phyloP scores from a whole-genome alignment of 2,888 invertebrate species.

The Orthosia gothica region DNA sequence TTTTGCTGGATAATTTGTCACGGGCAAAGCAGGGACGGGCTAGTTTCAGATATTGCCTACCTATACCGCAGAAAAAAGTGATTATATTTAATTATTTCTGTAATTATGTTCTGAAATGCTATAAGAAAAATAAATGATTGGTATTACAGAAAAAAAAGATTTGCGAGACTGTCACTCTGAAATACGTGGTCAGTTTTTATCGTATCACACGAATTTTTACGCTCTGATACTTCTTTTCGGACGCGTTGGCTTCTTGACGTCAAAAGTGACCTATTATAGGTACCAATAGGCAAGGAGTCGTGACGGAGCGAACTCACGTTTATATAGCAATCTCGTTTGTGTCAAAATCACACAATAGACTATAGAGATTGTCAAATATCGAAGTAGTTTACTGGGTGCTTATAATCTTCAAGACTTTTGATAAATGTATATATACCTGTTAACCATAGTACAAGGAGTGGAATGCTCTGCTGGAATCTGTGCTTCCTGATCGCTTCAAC shows the following conservation, averaged over 20 bases:
- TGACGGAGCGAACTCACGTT: constrained; percentile 31
- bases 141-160: constrained; percentile 15
- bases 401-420: background rate
- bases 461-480: no score
- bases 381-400: background rate
- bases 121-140: constrained; percentile 4
- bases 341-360: constrained; percentile 9
- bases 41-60: no score
- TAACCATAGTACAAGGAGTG: no score
- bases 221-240: constrained; percentile 61
- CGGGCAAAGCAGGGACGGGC: no score
- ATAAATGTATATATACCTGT: background rate
- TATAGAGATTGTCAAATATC: constrained; percentile 14
- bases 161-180: constrained; percentile 21
- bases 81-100: background rate
- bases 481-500: no score
- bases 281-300: constrained; percentile 8
- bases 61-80: no score
- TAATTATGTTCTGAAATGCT: background rate
- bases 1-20: no score
- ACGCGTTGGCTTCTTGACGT: constrained; percentile 17
- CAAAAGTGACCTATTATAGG: constrained; percentile 14
- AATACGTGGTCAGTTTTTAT: constrained; percentile 46
- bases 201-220: constrained; percentile 55
- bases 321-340: constrained; percentile 22